phyloP scores from a whole-genome alignment of 2,888 invertebrate genomes.

The Leptodirus hochenwartii region DNA sequence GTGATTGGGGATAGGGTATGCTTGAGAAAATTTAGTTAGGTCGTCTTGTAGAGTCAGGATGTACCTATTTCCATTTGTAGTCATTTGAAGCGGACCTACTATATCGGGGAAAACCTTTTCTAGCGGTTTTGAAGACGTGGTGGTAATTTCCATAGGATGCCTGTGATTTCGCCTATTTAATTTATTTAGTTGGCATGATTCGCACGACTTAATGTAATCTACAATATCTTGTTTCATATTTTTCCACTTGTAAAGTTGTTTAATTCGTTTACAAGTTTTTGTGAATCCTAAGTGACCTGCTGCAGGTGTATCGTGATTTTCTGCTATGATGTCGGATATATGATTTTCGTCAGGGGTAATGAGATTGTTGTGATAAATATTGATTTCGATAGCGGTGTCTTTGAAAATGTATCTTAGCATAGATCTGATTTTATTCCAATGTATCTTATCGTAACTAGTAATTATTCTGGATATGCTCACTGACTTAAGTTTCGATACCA shows the following conservation, averaged over 20 bases:
- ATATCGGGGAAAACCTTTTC: constrained; percentile 20
- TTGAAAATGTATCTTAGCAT: constrained; percentile 9
- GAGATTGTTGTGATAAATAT: constrained; percentile 3
- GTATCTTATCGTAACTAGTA: constrained; percentile 4
- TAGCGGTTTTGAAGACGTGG: constrained; percentile 7
- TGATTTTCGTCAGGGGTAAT: constrained; percentile 11
- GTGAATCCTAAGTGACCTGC: constrained; percentile 12
- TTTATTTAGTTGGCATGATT: constrained; percentile 15
- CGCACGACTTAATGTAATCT: constrained; percentile 15
- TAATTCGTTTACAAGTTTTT: no score
- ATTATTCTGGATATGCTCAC: constrained; percentile 3
- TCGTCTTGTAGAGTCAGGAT: constrained; percentile 21
- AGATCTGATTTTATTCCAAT: constrained; percentile 4
- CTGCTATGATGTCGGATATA: constrained; percentile 10
- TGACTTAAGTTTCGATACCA: constrained; percentile 5
- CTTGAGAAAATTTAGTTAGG: constrained; percentile 20
- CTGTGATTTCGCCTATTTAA: constrained; percentile 9
- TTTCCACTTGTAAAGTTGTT: constrained; percentile 14
- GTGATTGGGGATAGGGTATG: constrained; percentile 18
- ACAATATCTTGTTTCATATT: constrained; percentile 16
- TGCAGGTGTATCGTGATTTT: constrained; percentile 10
- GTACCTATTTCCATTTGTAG: constrained; percentile 17
- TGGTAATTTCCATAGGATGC: constrained; percentile 12
- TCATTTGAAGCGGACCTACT: constrained; percentile 18
- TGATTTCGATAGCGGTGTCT: constrained; percentile 7